A percentile compares a stretch with the other conserved stretches of the same genome.
Evolutionary conservation across 2,113 vertebrate genomes (phyloP).

Genomic region (Phylloscopus trochiloides): DNA sequence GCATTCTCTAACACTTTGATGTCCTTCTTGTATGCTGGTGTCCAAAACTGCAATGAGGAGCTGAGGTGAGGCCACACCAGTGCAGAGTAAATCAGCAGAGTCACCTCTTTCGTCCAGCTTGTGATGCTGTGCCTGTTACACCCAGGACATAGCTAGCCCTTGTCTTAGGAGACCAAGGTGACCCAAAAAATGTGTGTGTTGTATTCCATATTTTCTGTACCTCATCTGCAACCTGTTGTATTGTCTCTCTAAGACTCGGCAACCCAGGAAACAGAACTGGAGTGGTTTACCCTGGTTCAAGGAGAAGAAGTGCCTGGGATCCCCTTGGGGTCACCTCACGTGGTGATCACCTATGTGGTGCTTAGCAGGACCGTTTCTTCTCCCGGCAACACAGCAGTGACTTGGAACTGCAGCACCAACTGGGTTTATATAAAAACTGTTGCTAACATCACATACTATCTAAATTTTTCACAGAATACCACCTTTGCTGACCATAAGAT

Average conservation of each 20-base stretch:
- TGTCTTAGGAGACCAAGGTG: neutral
- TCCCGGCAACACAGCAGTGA: neutral
- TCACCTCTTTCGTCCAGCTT: neutral
- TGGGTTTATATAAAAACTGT: neutral
- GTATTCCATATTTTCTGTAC: neutral
- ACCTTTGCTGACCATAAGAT: neutral
- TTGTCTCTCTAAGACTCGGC: neutral
- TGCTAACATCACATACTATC: neutral
- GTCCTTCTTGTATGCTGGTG: neutral
- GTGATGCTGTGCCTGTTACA: neutral
- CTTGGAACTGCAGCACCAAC: rapidly evolving
- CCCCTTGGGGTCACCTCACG: rapidly evolving
- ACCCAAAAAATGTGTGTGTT: neutral
- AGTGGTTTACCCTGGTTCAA: neutral
- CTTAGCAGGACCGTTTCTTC: neutral
- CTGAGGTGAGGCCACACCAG: neutral
- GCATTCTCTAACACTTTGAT: neutral
- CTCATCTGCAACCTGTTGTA: neutral
- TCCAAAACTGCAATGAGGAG: neutral
- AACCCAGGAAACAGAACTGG: neutral
- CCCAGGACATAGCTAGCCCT: neutral
- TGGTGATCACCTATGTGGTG: neutral
- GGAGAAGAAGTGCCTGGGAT: neutral
- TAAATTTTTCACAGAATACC: neutral
- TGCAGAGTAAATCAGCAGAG: neutral